Evolutionary conservation across 2,888 invertebrate species (phyloP).

Genomic region (Xylota segnis): DNA sequence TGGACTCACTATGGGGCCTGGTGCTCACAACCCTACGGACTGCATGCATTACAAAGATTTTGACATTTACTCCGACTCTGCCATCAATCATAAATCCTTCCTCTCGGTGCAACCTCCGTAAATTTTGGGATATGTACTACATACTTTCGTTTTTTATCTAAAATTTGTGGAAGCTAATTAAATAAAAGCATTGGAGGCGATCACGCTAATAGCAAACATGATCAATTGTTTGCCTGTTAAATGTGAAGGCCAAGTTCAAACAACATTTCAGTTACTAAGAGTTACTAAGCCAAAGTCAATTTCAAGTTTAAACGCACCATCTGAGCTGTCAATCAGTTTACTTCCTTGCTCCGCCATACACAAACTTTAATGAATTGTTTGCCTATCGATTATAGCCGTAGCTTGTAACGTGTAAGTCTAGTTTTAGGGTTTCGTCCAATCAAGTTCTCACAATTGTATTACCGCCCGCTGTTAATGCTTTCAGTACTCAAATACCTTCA

Average conservation of each 20-base stretch:
- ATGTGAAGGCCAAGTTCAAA: neutral
- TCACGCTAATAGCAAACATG: neutral
- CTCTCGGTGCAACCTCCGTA: no score
- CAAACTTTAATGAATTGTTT: neutral
- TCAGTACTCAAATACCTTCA: conserved; percentile 26
- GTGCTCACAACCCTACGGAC: no score
- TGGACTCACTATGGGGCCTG: no score
- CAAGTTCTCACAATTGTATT: conserved; percentile 17
- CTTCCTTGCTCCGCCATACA: neutral
- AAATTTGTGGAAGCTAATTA: no score
- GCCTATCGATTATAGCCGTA: neutral
- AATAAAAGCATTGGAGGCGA: no score
- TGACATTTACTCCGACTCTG: no score
- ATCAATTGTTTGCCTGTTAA: neutral
- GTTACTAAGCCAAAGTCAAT: neutral
- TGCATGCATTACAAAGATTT: no score
- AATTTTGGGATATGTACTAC: no score
- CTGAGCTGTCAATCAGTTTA: neutral
- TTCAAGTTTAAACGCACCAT: neutral
- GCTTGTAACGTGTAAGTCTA: neutral
- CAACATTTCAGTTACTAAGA: neutral
- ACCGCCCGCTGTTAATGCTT: conserved; percentile 17
- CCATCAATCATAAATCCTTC: no score
- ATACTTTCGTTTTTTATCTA: no score
- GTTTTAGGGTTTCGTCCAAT: neutral